phyloP scores from a whole-genome alignment of 2,888 invertebrate genomes.

The Scrobipalpa costella region DNA sequence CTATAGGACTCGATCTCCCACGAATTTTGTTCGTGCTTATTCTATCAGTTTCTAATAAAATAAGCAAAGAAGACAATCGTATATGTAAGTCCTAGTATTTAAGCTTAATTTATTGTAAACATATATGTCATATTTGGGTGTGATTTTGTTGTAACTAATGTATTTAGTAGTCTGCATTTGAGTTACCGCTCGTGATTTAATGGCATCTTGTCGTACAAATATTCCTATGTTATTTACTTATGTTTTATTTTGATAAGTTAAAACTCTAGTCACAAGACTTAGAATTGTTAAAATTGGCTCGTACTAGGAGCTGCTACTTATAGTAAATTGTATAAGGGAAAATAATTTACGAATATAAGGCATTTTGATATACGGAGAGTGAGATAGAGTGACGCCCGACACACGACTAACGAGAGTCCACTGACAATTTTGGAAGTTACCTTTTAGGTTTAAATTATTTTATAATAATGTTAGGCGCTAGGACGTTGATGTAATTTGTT shows the following conservation, averaged over 20 bases:
- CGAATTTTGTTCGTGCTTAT: slow-evolving; percentile 74
- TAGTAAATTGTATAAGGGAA: slow-evolving; percentile 60
- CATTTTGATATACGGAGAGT: slow-evolving; percentile 64
- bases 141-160: slow-evolving; percentile 76
- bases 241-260: slow-evolving; percentile 74
- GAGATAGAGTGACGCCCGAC: slow-evolving; percentile 41
- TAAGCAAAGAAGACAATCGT: slow-evolving; percentile 60
- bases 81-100: slow-evolving; percentile 58
- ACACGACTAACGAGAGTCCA: slow-evolving; percentile 21
- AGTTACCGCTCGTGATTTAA: slow-evolving; percentile 80
- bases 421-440: slow-evolving; percentile 71
- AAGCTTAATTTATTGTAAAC: slow-evolving; percentile 77
- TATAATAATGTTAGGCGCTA: slow-evolving; percentile 71
- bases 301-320: slow-evolving; percentile 66
- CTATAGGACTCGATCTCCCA: slow-evolving; percentile 74
- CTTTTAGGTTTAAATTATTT: slow-evolving; percentile 77
- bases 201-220: slow-evolving; percentile 82
- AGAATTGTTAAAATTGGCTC: slow-evolving; percentile 75
- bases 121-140: slow-evolving; percentile 67
- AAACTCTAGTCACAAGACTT: slow-evolving; percentile 81
- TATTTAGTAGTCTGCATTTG: slow-evolving; percentile 79
- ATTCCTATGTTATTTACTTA: slow-evolving; percentile 80
- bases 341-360: slow-evolving; percentile 53
- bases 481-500: slow-evolving; percentile 71
- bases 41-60: slow-evolving; percentile 50